These are phyloP conservation scores for Pollenia griseotomentosa DNA, from an alignment of 2,888 invertebrate species.

Conservation along the genomic window DNA sequence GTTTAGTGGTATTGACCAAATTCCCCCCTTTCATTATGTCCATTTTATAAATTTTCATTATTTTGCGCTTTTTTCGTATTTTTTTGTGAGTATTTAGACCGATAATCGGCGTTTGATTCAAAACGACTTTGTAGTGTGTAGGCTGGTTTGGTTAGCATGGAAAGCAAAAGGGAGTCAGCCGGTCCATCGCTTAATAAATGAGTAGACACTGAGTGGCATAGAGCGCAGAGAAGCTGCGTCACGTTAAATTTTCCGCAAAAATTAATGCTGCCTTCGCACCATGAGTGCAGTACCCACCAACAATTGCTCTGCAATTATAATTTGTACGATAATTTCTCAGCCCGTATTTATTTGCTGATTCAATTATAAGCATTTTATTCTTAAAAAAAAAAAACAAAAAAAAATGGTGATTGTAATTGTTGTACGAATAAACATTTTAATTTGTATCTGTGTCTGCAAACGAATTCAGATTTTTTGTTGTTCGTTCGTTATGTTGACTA, in stretches of 20 bases:
- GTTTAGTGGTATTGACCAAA: slow-evolving; percentile 57
- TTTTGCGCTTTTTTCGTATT: slow-evolving; percentile 1
- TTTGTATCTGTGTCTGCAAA: background rate
- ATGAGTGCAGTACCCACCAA: slow-evolving; percentile 19
- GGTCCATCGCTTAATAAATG: slow-evolving; percentile 39
- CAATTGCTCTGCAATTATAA: slow-evolving; percentile 54
- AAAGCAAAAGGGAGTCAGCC: slow-evolving; percentile 37
- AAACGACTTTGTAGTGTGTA: slow-evolving; percentile 18
- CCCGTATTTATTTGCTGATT: slow-evolving; percentile 30
- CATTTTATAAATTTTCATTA: slow-evolving; percentile 34
- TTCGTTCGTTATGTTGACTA: slow-evolving; percentile 48
- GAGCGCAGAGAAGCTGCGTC: slow-evolving; percentile 70
- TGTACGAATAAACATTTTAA: slow-evolving; percentile 25
- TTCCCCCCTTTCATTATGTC: slow-evolving; percentile 29
- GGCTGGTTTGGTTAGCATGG: background rate
- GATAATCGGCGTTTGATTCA: slow-evolving; percentile 66
- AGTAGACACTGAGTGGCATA: slow-evolving; percentile 4
- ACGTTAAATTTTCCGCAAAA: slow-evolving; percentile 76
- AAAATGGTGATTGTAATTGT: slow-evolving; percentile 31
- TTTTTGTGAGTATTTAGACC: slow-evolving; percentile 47
- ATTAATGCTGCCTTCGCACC: slow-evolving; percentile 72
- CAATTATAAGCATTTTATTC: slow-evolving; percentile 46
- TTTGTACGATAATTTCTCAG: slow-evolving; percentile 42
- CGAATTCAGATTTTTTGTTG: background rate
- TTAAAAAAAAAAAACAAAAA: background rate